A percentile compares a stretch with the other conserved stretches of the same genome.
Evolutionary conservation across 2,888 invertebrate genomes (phyloP).

Genomic region (Glyphotaelius pellucidus): DNA sequence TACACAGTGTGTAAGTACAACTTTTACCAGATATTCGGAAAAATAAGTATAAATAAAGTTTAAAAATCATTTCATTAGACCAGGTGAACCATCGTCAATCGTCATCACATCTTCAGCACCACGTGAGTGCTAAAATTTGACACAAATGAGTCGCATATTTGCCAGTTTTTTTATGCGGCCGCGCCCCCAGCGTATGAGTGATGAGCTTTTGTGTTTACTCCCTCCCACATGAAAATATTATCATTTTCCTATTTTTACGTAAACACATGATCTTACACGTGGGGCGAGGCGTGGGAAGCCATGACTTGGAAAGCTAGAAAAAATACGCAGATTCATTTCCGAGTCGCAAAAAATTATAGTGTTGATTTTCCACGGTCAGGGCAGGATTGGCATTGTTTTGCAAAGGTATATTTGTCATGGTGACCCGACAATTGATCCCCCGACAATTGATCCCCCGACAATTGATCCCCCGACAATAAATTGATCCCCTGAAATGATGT

Average conservation of each 20-base stretch:
- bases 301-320: neutral
- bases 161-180: neutral
- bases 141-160: neutral
- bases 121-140: neutral
- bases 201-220: neutral
- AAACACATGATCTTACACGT: neutral
- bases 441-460: too few relatives aligned
- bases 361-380: too few relatives aligned
- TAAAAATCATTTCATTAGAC: neutral
- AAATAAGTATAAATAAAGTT: neutral
- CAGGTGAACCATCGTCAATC: neutral
- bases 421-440: too few relatives aligned
- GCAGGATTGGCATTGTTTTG: too few relatives aligned
- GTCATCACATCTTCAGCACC: neutral
- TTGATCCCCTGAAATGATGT: too few relatives aligned
- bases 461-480: too few relatives aligned
- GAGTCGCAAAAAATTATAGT: too few relatives aligned
- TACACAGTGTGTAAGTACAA: too few relatives aligned
- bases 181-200: neutral
- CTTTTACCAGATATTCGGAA: neutral
- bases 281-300: neutral
- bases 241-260: neutral
- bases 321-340: neutral
- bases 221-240: neutral
- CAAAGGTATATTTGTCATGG: too few relatives aligned